Evolutionary conservation across 1,140 invertebrate species (phyloP).

Genomic region (Thalassaphorura encarpata): DNA sequence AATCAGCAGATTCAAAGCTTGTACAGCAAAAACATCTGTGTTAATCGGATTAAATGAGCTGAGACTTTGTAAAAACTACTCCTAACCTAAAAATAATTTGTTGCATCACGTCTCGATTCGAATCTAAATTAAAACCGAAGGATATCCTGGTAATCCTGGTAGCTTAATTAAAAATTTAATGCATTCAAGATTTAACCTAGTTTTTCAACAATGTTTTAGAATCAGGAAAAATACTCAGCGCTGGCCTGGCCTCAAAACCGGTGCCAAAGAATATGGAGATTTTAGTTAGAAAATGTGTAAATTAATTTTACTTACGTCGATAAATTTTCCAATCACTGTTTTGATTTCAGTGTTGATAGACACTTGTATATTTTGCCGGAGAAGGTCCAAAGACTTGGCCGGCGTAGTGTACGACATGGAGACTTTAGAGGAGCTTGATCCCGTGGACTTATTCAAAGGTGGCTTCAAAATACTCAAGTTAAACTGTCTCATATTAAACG

Average conservation of each 20-base stretch:
- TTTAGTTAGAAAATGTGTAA: too few relatives aligned
- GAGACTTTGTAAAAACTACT: too few relatives aligned
- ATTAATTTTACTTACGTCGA: constrained; percentile 47
- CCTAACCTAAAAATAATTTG: too few relatives aligned
- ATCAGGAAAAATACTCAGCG: too few relatives aligned
- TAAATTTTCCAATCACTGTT: constrained; percentile 59
- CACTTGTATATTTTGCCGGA: constrained; percentile 61
- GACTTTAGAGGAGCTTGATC: constrained; percentile 19
- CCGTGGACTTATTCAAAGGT: constrained; percentile 25
- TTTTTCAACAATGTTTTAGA: not conserved
- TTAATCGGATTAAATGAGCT: too few relatives aligned
- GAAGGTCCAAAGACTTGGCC: constrained; percentile 46
- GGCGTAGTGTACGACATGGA: constrained; percentile 27
- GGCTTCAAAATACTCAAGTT: constrained; percentile 32
- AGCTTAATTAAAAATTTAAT: not conserved
- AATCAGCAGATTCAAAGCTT: too few relatives aligned
- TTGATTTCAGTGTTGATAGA: constrained; percentile 67
- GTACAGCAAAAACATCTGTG: too few relatives aligned
- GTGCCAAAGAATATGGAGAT: too few relatives aligned
- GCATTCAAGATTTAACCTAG: not conserved
- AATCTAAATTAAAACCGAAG: too few relatives aligned
- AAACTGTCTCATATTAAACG: constrained; percentile 32
- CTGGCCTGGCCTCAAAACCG: too few relatives aligned
- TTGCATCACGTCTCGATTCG: too few relatives aligned
- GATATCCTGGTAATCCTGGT: too few relatives aligned